Conservation (phyloP, 2,797 vertebrate species). For the Neosilurus mollespiculum region DNA sequence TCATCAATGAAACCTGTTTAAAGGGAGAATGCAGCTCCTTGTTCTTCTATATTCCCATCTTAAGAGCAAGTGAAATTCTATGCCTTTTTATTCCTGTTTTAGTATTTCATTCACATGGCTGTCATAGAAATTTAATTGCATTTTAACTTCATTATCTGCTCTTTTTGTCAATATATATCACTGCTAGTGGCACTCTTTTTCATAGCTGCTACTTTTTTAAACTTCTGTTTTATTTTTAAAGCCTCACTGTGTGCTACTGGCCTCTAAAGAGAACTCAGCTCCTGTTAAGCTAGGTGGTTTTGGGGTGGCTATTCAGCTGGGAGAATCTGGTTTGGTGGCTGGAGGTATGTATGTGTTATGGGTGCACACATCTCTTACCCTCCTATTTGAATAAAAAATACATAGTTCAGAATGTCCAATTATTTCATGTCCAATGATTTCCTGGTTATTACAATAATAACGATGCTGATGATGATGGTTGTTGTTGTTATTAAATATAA, state of each 20-base stretch:
- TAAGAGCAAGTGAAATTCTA: too few relatives aligned
- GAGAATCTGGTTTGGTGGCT: conserved; percentile 94
- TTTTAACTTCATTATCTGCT: not conserved
- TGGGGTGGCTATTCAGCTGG: conserved; percentile 94
- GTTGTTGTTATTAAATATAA: not conserved
- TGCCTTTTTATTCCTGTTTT: not conserved
- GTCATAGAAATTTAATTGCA: not conserved
- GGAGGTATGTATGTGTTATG: conserved; percentile 82
- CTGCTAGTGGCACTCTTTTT: not conserved
- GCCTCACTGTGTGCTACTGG: conserved; percentile 97
- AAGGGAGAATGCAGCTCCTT: not conserved
- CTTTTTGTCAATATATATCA: not conserved
- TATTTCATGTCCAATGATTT: too few relatives aligned
- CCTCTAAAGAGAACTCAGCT: conserved; percentile 96
- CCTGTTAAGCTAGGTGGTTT: conserved; percentile 96
- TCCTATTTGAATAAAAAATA: not conserved
- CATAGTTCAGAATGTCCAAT: not conserved
- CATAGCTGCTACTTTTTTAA: not conserved
- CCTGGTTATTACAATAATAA: too few relatives aligned
- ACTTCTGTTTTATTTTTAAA: conserved; percentile 60
- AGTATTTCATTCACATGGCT: not conserved
- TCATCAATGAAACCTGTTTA: not conserved
- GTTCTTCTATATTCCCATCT: not conserved
- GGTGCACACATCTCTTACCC: not conserved
- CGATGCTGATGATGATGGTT: too few relatives aligned